Conservation (phyloP, 2,797 vertebrate species). For the Microcaecilia unicolor region DNA sequence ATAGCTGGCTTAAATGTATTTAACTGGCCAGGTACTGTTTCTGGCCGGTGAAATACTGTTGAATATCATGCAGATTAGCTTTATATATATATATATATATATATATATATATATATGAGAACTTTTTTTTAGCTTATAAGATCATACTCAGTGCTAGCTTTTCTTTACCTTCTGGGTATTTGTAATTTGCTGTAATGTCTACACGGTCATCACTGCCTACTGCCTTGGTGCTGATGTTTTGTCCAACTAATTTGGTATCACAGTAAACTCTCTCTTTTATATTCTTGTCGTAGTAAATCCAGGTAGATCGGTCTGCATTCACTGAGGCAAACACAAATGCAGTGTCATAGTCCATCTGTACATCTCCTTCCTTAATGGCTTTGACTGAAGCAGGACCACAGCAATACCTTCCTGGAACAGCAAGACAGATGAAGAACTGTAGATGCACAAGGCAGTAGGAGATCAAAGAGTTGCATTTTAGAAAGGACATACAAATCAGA, state of each 20-base stretch:
- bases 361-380: slow-evolving; percentile 51
- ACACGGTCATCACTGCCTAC: not conserved
- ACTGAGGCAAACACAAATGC: slow-evolving; percentile 58
- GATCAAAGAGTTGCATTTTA: no score
- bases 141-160: not conserved
- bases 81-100: no score
- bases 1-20: no score
- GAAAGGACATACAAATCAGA: no score
- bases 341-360: slow-evolving; percentile 41
- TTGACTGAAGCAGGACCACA: slow-evolving; percentile 50
- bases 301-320: slow-evolving; percentile 57
- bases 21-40: no score
- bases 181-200: slow-evolving; percentile 12
- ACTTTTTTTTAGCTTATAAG: no score
- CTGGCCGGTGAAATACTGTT: no score
- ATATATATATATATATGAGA: no score
- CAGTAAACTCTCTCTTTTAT: slow-evolving; percentile 2
- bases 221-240: slow-evolving; percentile 11
- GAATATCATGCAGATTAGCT: no score
- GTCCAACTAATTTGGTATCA: not conserved
- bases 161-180: slow-evolving; percentile 14
- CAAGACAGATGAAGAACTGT: not conserved
- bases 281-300: slow-evolving; percentile 19
- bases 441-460: no score
- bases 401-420: slow-evolving; percentile 47